phyloP scores from a whole-genome alignment of 2,888 invertebrate genomes.

The Melanophora roralis region DNA sequence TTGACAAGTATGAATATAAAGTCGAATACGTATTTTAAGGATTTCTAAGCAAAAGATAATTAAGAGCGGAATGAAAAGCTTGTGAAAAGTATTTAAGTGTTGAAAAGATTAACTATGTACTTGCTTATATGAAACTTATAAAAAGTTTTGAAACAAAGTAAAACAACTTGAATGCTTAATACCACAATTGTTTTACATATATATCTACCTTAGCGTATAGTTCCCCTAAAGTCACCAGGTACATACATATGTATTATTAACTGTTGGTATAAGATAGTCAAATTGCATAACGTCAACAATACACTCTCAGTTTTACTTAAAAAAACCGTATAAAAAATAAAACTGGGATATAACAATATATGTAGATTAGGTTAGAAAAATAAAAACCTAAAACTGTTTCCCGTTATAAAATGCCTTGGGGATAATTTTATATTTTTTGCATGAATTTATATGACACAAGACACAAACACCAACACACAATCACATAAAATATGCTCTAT shows the following conservation, averaged over 20 bases:
- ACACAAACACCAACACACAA: constrained; percentile 34
- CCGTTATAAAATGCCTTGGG: constrained; percentile 60
- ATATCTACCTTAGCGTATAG: neutral
- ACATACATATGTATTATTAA: no score
- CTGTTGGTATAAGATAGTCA: neutral
- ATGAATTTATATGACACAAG: constrained; percentile 53
- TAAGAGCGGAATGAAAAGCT: neutral
- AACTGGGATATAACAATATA: constrained; percentile 39
- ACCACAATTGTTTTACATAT: no score
- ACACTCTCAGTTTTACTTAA: neutral
- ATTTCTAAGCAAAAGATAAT: constrained; percentile 1
- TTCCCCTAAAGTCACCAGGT: neutral
- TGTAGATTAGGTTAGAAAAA: constrained; percentile 13
- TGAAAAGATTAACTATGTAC: no score
- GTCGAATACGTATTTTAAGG: constrained; percentile 10
- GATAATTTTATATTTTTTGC: constrained; percentile 23
- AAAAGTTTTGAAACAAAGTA: neutral
- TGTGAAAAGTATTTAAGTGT: neutral
- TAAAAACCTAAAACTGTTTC: constrained; percentile 43
- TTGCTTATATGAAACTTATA: no score
- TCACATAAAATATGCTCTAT: neutral
- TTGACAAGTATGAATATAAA: constrained; percentile 23
- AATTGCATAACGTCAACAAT: constrained; percentile 12
- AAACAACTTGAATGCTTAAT: no score
- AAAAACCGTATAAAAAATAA: constrained; percentile 10